Conservation (phyloP, 2,888 invertebrate genomes). For the Stenchaetothrips biformis region DNA sequence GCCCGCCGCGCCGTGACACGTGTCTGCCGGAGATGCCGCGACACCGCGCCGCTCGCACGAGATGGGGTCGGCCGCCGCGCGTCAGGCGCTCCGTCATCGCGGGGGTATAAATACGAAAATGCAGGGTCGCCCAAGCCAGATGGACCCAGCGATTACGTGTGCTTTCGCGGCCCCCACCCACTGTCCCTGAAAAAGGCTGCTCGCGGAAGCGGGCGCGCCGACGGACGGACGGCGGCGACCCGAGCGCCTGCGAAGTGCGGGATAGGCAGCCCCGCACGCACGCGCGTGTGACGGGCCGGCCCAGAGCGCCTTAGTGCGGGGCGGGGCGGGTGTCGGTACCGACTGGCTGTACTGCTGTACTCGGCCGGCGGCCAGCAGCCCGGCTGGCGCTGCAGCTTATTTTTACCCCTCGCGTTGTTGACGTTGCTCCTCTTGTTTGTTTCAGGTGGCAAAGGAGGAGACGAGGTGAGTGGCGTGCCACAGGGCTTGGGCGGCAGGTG, state of each 20-base stretch:
- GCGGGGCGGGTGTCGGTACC: background rate
- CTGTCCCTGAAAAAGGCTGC: too few species aligned
- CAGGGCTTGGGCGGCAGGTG: constrained; percentile 28
- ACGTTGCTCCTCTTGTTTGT: constrained; percentile 25
- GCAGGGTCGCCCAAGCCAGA: too few species aligned
- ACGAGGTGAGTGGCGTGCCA: constrained; percentile 34
- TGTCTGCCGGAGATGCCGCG: background rate
- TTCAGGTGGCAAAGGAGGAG: constrained; percentile 34
- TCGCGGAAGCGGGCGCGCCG: background rate
- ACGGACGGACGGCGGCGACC: background rate
- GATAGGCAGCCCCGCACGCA: background rate
- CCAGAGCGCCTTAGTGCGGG: background rate
- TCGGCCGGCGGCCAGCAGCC: too few species aligned
- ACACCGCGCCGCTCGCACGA: too few species aligned
- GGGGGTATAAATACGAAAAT: too few species aligned
- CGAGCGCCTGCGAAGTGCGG: background rate
- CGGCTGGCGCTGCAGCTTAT: background rate
- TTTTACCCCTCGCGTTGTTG: background rate
- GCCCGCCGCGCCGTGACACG: background rate
- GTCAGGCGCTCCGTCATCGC: too few species aligned
- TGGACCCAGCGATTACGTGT: too few species aligned
- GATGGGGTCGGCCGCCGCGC: too few species aligned
- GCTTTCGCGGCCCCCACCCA: too few species aligned
- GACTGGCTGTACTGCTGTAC: background rate
- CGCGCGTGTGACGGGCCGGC: background rate